Base-by-base conservation (phyloP, 2,113 vertebrate genomes). In the Nibea coibor region DNA sequence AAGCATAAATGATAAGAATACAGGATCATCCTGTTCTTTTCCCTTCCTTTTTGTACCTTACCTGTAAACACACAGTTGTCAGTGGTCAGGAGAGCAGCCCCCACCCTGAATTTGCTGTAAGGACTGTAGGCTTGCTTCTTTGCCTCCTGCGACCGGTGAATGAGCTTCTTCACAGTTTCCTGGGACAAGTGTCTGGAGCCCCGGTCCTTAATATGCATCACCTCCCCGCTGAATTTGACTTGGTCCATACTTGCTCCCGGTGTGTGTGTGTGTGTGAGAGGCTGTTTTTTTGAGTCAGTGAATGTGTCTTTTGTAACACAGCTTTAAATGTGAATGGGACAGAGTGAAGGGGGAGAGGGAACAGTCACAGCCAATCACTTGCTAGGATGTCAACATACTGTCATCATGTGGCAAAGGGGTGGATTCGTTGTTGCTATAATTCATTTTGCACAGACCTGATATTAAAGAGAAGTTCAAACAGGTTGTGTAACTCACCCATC, bases 71-170 rank as follows among this genome's bases (percentile, higher is more conserved):
- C 91, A 61, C 47, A 87, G 62, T 95, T 94, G 0, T 96, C 84
- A 0, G 19, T 0, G 0, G 97, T 95, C 86, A 98, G 94, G 28
- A 99, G 91, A 0, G 98, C 98, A 0, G 98, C 97, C 0, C 98
- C 97, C 22, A 99, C 97, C 4, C 95, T 95, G 92, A 98, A 99
- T 26, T 84, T 95, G 89, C 97, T 98, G 94, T 99, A 99, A n/a
- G 96, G 97, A 72, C 97, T 97, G 80, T 99, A 97, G 0, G 98
- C 95, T 0, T 90, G 88, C 16, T 70, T 78, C 88, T 96, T 98
- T 54, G 96, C 97, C 61, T 96, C 93, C 0, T 59, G 90, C 43
- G 96, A 94, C 57, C 77, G 78, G 0, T 24, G 8, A 68, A 95
- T 93, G 80, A 96, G 83, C 10, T 59, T 65, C 16, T 77, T 57